phyloP scores from a whole-genome alignment of 2,113 vertebrate genomes.

The Mesembrinibis cayennensis region DNA sequence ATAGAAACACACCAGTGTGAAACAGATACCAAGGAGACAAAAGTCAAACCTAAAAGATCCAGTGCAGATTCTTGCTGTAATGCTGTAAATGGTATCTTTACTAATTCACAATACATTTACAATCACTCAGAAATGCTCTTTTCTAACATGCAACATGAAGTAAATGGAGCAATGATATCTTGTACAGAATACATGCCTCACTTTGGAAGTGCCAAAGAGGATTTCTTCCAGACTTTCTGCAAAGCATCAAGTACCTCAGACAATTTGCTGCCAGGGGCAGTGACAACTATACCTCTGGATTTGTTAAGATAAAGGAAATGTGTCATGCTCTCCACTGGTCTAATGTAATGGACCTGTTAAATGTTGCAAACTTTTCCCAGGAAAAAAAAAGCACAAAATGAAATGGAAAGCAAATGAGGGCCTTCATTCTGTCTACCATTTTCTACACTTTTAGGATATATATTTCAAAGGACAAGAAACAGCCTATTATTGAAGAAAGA shows the following conservation, averaged over 20 bases:
- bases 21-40: not conserved
- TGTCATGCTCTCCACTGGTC: not conserved
- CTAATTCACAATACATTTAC: not conserved
- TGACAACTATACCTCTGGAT: not conserved
- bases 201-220: not conserved
- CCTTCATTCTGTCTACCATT: not conserved
- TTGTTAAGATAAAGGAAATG: not conserved
- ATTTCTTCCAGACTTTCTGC: slow-evolving; percentile 34
- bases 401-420: not conserved
- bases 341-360: not conserved
- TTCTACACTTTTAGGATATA: not conserved
- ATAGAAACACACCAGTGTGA: not conserved
- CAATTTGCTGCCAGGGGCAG: not conserved
- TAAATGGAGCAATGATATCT: not conserved
- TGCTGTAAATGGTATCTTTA: not conserved
- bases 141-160: rapidly evolving
- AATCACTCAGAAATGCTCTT: not conserved
- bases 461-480: not conserved
- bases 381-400: not conserved
- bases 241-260: not conserved
- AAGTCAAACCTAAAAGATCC: not conserved
- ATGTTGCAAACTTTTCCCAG: not conserved
- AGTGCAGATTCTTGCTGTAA: not conserved
- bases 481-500: not conserved
- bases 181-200: not conserved